These are phyloP conservation scores for Pseudorectes ferrugineus DNA, from an alignment of 2,113 vertebrate genomes.

Conservation along the genomic window DNA sequence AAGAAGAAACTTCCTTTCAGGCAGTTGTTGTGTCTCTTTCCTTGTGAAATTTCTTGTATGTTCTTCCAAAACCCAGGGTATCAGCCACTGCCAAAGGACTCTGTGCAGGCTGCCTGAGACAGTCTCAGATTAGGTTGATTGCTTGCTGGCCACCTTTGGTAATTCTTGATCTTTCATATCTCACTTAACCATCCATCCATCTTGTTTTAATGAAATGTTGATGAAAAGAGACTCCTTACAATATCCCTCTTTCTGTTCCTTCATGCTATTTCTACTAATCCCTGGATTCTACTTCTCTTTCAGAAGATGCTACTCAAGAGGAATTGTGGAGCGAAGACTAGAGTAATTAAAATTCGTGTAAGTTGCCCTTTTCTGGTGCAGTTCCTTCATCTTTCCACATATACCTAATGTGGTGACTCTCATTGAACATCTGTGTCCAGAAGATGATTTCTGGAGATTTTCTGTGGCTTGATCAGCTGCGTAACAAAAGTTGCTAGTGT, in stretches of 20 bases:
- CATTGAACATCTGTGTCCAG: neutral
- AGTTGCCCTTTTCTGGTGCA: slow-evolving; percentile 59
- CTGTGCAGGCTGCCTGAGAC: neutral
- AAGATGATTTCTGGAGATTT: neutral
- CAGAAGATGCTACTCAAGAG: slow-evolving; percentile 93
- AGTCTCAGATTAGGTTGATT: neutral
- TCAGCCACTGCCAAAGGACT: neutral
- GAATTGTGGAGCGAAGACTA: slow-evolving; percentile 84
- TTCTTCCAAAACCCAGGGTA: neutral
- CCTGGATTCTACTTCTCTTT: slow-evolving; percentile 63
- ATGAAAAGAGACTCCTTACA: neutral
- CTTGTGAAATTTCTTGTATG: neutral
- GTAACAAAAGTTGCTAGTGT: neutral
- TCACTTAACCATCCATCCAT: neutral
- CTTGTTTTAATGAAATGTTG: neutral
- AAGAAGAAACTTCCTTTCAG: neutral
- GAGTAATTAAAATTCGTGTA: slow-evolving; percentile 86
- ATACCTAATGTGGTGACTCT: neutral
- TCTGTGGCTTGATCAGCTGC: neutral
- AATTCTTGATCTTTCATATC: neutral
- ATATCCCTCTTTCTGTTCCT: neutral
- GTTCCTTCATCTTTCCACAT: neutral
- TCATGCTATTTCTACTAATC: slow-evolving; percentile 13
- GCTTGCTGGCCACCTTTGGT: neutral
- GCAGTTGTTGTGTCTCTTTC: neutral